These are phyloP conservation scores for Danio tinwini DNA, from an alignment of 2,797 vertebrate genomes.

Conservation along the genomic window DNA sequence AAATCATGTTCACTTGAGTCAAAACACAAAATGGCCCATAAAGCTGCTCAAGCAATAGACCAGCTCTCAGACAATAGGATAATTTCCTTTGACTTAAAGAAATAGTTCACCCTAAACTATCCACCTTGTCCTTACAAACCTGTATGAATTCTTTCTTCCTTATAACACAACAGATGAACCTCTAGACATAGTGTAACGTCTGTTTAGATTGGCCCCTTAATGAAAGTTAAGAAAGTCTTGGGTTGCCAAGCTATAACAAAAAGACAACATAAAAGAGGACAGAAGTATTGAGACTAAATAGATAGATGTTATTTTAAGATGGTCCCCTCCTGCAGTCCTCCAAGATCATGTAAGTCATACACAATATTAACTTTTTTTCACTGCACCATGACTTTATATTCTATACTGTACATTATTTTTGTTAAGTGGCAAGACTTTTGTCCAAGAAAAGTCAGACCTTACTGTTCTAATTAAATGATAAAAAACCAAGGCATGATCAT, in stretches of 20 bases:
- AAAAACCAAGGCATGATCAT: too few relatives aligned
- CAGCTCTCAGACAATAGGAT: not conserved
- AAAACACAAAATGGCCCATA: slow-evolving; percentile 12
- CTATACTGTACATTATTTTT: too few relatives aligned
- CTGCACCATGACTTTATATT: too few relatives aligned
- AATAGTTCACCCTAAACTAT: slow-evolving; percentile 7
- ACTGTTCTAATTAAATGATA: too few relatives aligned
- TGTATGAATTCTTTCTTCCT: not conserved
- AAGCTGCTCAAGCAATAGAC: not conserved
- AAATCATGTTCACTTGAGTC: slow-evolving; percentile 29
- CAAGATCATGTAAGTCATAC: too few relatives aligned
- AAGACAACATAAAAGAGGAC: too few relatives aligned
- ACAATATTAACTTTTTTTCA: too few relatives aligned
- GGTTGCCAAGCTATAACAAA: not conserved
- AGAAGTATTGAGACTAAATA: too few relatives aligned
- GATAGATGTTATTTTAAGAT: too few relatives aligned
- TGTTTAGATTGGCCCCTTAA: not conserved
- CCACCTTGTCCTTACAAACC: not conserved
- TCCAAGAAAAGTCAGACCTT: too few relatives aligned
- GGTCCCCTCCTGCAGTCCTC: too few relatives aligned
- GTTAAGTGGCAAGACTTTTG: too few relatives aligned
- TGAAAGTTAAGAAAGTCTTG: not conserved
- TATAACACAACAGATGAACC: not conserved
- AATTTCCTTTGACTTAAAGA: slow-evolving; percentile 23
- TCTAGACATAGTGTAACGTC: not conserved